phyloP scores from a whole-genome alignment of 2,113 vertebrate species.

The Dolichotis patagonum region DNA sequence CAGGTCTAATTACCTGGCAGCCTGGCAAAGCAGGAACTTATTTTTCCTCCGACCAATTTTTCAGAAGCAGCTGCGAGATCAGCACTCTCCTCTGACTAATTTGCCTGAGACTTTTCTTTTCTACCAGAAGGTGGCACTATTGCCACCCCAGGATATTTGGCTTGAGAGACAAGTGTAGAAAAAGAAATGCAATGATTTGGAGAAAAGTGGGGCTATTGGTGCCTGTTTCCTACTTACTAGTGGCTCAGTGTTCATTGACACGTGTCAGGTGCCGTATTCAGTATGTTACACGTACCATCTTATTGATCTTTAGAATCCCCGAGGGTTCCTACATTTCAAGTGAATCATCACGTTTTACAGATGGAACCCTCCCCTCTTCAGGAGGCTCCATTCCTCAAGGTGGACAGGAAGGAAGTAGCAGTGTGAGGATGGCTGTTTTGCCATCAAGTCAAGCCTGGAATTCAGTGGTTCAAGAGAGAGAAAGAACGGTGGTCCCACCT shows the following conservation, averaged over 20 bases:
- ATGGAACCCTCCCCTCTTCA: not conserved
- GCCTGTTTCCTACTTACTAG: not conserved
- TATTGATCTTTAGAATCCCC: not conserved
- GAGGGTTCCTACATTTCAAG: not conserved
- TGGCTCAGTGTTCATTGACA: not conserved
- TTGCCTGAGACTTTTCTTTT: not conserved
- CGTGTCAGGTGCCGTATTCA: not conserved
- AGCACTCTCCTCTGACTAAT: not conserved
- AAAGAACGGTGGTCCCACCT: accelerated
- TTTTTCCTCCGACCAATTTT: not conserved
- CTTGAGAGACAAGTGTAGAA: not conserved
- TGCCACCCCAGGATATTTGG: not conserved
- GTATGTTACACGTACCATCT: not conserved
- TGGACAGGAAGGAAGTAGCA: not conserved
- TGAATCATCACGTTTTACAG: not conserved
- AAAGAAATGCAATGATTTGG: not conserved
- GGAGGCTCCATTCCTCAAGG: not conserved
- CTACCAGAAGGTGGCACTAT: conserved; percentile 64
- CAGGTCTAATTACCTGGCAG: conserved; percentile 7
- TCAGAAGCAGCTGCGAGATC: not conserved
- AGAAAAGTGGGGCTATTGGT: not conserved
- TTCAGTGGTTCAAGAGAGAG: not conserved
- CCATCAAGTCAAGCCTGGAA: not conserved
- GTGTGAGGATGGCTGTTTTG: not conserved
- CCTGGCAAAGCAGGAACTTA: not conserved